Evolutionary conservation across 2,797 vertebrate species (phyloP), one percentile per base, ranked within the genome.

Genomic region (Phaenicophaeus curvirostris): DNA sequence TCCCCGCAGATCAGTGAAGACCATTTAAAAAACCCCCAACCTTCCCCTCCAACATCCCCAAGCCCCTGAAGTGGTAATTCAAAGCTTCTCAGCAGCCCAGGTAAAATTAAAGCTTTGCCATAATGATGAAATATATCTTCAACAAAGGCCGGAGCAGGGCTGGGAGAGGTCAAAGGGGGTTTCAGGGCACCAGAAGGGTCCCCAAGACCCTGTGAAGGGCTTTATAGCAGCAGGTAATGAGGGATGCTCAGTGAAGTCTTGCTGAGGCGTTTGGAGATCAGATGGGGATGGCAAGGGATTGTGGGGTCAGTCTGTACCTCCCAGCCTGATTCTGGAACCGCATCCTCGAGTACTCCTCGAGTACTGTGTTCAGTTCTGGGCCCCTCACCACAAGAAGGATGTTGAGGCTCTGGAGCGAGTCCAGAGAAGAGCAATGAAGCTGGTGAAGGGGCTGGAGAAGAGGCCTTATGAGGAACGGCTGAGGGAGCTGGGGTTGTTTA

Each of bases 241-340:
- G 16, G 39, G 24, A 13, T 51, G 35, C 15, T 75, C 5, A 1
- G 24, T 69, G 46, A 15, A 27, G 24, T 44, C 62, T 71, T 54
- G 72, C 28, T 55, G 46, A 54, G 58, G 51, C 20, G 12, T 35
- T 55, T 76, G 44, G 42, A 54, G 42, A 16, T 8, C 12, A 24
- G 35, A 10, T 5, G 35, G 58, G 0, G 15, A 51, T 24, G 50
- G 21, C 24, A 63, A 77, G 11, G 24, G 15, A 9, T 20, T 0
- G 0, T 27, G 20, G 15, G 2, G 1, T 39, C 9, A 24, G 13
- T 68, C 28, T 10, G 11, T 54, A 31, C 42, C 59, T 51, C 19
- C 15, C 30, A 35, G 28, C 14, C 12, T 1, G 1, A 48, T 41
- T 28, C 44, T 58, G 55, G 44, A 17, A 11, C 13, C 0, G 1